phyloP scores from a whole-genome alignment of 64 coral and sea anemone species.

The Montipora capricornis region DNA sequence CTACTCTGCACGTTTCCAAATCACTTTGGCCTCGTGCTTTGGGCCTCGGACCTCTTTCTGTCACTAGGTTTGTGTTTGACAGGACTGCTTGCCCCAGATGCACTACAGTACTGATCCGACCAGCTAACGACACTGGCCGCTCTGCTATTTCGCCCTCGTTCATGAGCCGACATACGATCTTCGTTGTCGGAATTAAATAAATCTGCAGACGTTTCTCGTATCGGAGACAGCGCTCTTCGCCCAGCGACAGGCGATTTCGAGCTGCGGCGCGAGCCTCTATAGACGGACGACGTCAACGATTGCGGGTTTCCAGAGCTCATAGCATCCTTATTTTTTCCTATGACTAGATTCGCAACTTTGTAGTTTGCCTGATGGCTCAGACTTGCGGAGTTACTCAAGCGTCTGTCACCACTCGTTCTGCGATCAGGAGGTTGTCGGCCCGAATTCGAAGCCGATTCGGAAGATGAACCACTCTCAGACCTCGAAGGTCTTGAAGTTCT shows the following conservation, averaged over 20 bases:
- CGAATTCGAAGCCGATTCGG: constrained; percentile 64
- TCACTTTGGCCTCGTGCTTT: constrained; percentile 59
- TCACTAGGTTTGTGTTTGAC: constrained; percentile 70
- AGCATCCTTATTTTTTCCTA: constrained; percentile 90
- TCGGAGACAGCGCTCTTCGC: constrained; percentile 89
- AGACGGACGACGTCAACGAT: constrained; percentile 51
- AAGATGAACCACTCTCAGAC: constrained; percentile 34
- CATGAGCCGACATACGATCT: constrained; percentile 46
- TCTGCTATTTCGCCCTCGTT: constrained; percentile 39
- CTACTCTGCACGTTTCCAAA: not conserved
- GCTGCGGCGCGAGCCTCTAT: constrained; percentile 53
- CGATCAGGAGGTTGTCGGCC: constrained; percentile 44
- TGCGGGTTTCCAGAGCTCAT: constrained; percentile 61
- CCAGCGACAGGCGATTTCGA: constrained; percentile 88
- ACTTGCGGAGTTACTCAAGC: constrained; percentile 54
- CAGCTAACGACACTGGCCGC: constrained; percentile 80
- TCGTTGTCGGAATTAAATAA: constrained; percentile 55
- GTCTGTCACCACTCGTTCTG: constrained; percentile 35
- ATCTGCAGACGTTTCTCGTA: constrained; percentile 83
- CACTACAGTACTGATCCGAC: constrained; percentile 72
- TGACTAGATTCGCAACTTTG: constrained; percentile 96
- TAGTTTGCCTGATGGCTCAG: constrained; percentile 93
- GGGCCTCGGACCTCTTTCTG: constrained; percentile 50
- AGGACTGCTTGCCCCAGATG: constrained; percentile 48
- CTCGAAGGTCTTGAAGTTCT: constrained; percentile 53